phyloP scores from a whole-genome alignment of 1,140 invertebrate species.

The Lepidurus couesii region DNA sequence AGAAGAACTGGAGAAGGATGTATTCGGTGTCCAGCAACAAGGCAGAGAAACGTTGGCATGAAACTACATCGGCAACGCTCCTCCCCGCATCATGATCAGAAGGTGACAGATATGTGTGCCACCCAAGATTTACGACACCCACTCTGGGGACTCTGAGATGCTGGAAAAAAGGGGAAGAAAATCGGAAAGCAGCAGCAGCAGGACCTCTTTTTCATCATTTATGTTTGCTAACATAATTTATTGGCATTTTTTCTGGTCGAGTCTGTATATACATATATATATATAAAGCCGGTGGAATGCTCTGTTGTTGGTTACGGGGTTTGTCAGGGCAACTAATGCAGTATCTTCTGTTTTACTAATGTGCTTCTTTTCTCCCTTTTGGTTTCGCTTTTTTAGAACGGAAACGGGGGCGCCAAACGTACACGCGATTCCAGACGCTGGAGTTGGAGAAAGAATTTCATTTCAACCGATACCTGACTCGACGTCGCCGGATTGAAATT shows the following conservation, averaged over 20 bases:
- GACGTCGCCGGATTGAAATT: constrained; percentile 74
- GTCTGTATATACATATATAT: neutral
- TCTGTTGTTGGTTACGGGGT: neutral
- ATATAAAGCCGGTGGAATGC: neutral
- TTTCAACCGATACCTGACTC: constrained; percentile 79
- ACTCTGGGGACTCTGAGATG: neutral
- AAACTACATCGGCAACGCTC: neutral
- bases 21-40: neutral
- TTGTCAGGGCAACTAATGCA: neutral
- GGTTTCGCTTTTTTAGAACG: constrained; percentile 37
- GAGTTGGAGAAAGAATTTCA: constrained; percentile 89
- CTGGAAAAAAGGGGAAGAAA: neutral
- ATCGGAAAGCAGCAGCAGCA: neutral
- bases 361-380: constrained; percentile 25
- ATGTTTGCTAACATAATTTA: neutral
- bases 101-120: constrained; percentile 18
- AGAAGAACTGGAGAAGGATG: neutral
- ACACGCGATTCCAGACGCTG: constrained; percentile 80
- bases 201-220: neutral
- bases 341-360: neutral
- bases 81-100: constrained; percentile 16
- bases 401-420: constrained; percentile 79
- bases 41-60: constrained; percentile 8
- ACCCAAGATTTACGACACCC: neutral
- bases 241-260: neutral